These are phyloP conservation scores for Nephrocerus scutellatus DNA, from an alignment of 2,888 invertebrate genomes.

Conservation along the genomic window DNA sequence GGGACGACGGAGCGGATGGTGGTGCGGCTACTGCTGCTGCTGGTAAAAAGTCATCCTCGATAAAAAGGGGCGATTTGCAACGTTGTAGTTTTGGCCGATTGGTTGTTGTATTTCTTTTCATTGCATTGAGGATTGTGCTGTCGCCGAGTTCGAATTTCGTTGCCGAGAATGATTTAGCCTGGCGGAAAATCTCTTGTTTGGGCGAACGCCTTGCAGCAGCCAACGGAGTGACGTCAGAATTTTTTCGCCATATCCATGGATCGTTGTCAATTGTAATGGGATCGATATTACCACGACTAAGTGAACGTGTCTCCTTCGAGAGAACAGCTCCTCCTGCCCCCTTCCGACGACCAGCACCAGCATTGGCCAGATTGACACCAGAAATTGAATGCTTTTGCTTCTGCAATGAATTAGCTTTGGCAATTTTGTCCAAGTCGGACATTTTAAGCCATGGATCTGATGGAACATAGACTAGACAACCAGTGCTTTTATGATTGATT, in stretches of 20 bases:
- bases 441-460: slow-evolving; percentile 47
- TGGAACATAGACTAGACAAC: slow-evolving; percentile 40
- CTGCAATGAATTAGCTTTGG: slow-evolving; percentile 19
- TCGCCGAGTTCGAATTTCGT: slow-evolving; percentile 30
- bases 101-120: slow-evolving; percentile 17
- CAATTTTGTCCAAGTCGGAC: slow-evolving; percentile 24
- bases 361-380: too few relatives aligned
- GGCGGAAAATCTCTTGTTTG: slow-evolving; percentile 27
- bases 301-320: slow-evolving; percentile 24
- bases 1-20: slow-evolving; percentile 38
- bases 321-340: too few relatives aligned
- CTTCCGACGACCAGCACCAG: slow-evolving; percentile 18
- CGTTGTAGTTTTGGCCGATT: slow-evolving; percentile 32
- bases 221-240: slow-evolving; percentile 13
- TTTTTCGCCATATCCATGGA: slow-evolving; percentile 39
- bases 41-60: slow-evolving; percentile 26
- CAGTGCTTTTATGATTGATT: slow-evolving; percentile 37
- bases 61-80: slow-evolving; percentile 28
- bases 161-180: slow-evolving; percentile 33
- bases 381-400: slow-evolving; percentile 17
- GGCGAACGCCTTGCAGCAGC: slow-evolving; percentile 16
- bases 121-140: too few relatives aligned
- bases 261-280: too few relatives aligned
- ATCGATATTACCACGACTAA: slow-evolving; percentile 24
- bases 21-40: slow-evolving; percentile 15